These are phyloP conservation scores for Trachythela sp. DNA, from an alignment of 64 coral and sea anemone species.

Conservation along the genomic window DNA sequence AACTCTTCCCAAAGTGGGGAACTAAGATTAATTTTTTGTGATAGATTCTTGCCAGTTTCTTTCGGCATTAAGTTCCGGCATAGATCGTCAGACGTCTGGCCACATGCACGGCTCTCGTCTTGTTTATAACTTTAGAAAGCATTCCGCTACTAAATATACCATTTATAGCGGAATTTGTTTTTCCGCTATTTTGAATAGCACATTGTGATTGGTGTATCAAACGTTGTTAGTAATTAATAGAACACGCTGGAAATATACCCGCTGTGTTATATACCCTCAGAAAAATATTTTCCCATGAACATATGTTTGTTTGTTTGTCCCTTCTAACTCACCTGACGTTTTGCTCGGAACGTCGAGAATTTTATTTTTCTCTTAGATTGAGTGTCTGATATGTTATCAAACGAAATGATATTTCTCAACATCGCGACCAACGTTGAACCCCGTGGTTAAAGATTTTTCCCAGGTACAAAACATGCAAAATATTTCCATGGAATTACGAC, in stretches of 20 bases:
- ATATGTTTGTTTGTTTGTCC: background rate
- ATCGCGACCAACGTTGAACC: too few relatives aligned
- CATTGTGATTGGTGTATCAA: background rate
- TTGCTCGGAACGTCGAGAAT: too few relatives aligned
- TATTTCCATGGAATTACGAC: too few relatives aligned
- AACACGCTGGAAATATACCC: background rate
- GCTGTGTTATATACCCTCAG: background rate
- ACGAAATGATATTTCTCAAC: too few relatives aligned
- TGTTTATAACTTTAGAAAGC: background rate
- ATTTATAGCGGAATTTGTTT: background rate
- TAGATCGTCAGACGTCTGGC: background rate
- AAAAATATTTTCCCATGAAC: background rate
- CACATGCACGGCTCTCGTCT: background rate
- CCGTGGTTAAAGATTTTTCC: background rate
- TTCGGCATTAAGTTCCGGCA: background rate
- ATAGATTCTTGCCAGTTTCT: too few relatives aligned
- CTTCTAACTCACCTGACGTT: too few relatives aligned
- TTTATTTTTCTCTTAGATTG: too few relatives aligned
- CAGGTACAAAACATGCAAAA: background rate
- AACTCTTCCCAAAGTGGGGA: too few relatives aligned
- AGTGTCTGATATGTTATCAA: too few relatives aligned
- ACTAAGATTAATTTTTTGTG: too few relatives aligned
- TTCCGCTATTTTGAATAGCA: background rate
- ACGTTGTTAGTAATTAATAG: background rate
- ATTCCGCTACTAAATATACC: background rate